A percentile compares a stretch with the other conserved stretches of the same genome.
Conservation (phyloP, 2,113 vertebrate genomes). For the Redunca redunca region DNA sequence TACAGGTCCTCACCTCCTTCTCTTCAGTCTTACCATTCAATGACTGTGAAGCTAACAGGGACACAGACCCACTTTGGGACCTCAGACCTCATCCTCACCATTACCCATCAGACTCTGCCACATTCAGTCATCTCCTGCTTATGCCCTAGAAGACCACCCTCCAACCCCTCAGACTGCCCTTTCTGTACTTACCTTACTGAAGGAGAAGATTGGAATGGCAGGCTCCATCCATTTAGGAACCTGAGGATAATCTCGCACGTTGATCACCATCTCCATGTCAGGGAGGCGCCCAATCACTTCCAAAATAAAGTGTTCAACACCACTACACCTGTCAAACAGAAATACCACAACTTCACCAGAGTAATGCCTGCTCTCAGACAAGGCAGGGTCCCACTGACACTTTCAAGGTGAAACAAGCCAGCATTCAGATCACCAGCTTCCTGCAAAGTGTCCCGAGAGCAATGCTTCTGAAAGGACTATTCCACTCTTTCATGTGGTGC, state of each 20-base stretch:
- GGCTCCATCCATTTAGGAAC: constrained; percentile 92
- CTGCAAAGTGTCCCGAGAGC: background rate
- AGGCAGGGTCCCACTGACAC: background rate
- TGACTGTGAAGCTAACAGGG: background rate
- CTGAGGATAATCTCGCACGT: constrained; percentile 97
- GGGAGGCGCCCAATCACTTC: constrained; percentile 88
- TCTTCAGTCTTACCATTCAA: background rate
- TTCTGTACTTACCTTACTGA: constrained; percentile 91
- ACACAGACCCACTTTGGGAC: background rate
- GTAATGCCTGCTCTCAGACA: background rate
- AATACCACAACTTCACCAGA: background rate
- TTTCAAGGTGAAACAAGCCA: background rate
- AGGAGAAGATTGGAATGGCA: constrained; percentile 91
- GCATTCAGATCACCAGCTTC: background rate
- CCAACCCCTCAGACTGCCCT: background rate
- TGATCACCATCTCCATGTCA: constrained; percentile 96
- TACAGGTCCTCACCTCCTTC: background rate
- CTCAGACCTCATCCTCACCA: background rate
- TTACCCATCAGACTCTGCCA: background rate
- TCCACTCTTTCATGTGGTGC: background rate
- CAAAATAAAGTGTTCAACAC: constrained; percentile 96
- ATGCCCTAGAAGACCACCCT: background rate
- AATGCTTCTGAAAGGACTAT: background rate
- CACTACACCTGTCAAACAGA: constrained; percentile 87
- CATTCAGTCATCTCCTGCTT: background rate